Evolutionary conservation across 2,113 vertebrate genomes (phyloP).

Genomic region (Scytalopus superciliaris): DNA sequence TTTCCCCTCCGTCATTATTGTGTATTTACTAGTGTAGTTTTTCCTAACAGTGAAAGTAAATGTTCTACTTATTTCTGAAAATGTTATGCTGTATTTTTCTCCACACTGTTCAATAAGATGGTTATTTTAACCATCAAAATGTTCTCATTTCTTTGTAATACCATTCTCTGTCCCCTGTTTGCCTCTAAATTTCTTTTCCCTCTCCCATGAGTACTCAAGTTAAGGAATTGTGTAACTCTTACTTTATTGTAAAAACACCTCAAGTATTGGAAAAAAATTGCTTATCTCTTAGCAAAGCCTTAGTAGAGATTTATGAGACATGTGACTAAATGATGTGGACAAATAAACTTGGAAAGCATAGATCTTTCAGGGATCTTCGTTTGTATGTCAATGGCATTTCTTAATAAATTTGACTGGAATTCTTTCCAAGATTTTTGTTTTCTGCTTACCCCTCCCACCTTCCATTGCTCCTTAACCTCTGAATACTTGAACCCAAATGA

Average conservation of each 20-base stretch:
- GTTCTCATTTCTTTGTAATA: not conserved
- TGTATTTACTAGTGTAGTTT: not conserved
- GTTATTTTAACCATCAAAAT: not conserved
- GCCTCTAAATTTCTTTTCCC: not conserved
- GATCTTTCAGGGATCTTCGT: not conserved
- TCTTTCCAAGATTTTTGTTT: not conserved
- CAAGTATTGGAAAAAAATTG: fast-evolving
- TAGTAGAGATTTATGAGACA: not conserved
- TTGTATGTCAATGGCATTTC: not conserved
- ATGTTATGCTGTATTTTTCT: not conserved
- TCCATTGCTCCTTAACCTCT: not conserved
- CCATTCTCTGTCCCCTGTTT: not conserved
- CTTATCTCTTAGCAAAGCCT: not conserved
- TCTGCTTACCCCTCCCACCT: not conserved
- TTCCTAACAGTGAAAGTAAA: not conserved
- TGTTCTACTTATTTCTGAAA: not conserved
- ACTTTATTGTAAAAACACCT: not conserved
- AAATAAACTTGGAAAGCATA: not conserved
- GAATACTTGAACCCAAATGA: not conserved
- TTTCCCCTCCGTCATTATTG: fast-evolving
- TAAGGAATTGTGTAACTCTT: not conserved
- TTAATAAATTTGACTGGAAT: not conserved
- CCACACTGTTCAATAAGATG: not conserved
- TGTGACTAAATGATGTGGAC: not conserved
- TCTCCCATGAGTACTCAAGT: not conserved